These are phyloP conservation scores for Jacana jacana DNA, from an alignment of 2,113 vertebrate species.

Conservation along the genomic window DNA sequence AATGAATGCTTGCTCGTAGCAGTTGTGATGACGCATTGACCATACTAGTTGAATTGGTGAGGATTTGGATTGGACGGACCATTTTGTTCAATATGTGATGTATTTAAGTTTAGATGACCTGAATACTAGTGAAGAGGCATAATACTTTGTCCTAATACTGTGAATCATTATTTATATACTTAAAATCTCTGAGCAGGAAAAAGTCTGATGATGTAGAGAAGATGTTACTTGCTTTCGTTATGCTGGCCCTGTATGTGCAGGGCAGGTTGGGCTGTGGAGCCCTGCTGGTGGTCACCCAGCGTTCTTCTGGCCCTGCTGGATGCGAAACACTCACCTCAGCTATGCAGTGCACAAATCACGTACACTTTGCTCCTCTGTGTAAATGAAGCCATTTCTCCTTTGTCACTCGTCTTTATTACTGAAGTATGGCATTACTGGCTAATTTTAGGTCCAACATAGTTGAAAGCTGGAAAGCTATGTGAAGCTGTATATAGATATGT, in stretches of 20 bases:
- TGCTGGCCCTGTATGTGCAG: background rate
- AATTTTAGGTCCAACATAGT: background rate
- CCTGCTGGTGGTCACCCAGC: background rate
- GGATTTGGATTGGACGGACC: background rate
- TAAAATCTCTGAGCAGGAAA: background rate
- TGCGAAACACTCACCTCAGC: background rate
- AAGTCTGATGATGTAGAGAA: background rate
- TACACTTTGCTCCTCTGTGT: background rate
- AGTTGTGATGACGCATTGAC: background rate
- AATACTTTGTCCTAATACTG: background rate
- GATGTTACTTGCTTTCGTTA: background rate
- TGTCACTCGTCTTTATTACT: conserved; percentile 14
- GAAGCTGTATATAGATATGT: conserved; percentile 1
- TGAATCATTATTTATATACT: background rate
- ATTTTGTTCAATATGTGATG: background rate
- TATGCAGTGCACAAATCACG: background rate
- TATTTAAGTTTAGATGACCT: background rate
- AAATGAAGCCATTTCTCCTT: conserved; percentile 25
- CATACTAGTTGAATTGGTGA: background rate
- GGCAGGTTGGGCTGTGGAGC: background rate
- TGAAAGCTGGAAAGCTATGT: conserved; percentile 12
- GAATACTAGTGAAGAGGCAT: background rate
- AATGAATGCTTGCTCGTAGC: background rate
- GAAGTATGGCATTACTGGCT: conserved; percentile 19
- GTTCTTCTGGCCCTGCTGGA: background rate